Evolutionary conservation across 2,888 invertebrate genomes (phyloP).

Genomic region (Orgyia antiqua): DNA sequence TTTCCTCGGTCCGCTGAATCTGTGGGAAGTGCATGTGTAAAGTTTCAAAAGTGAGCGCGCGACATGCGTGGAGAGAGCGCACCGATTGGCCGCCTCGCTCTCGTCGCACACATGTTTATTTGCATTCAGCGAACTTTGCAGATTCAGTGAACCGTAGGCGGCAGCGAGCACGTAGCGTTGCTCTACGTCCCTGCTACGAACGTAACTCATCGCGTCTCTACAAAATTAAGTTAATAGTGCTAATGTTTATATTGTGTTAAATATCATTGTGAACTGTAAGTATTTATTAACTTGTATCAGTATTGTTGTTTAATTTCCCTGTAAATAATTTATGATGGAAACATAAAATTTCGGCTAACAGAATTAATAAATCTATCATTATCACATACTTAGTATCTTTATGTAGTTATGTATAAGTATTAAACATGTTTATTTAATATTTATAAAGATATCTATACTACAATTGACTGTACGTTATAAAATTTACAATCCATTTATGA

Average conservation of each 20-base stretch:
- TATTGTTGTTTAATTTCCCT: no score
- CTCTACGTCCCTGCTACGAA: constrained; percentile 57
- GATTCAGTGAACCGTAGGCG: constrained; percentile 74
- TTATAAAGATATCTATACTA: no score
- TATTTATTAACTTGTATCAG: no score
- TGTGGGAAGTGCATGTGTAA: constrained; percentile 50
- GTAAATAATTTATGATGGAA: no score
- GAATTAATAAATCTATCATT: no score
- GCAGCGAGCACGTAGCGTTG: constrained; percentile 55
- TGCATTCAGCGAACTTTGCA: constrained; percentile 69
- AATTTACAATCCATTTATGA: no score
- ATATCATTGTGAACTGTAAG: constrained; percentile 11
- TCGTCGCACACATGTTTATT: constrained; percentile 70
- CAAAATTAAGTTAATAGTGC: constrained; percentile 19
- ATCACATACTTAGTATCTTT: no score
- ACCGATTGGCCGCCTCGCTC: constrained; percentile 57
- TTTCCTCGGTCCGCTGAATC: constrained; percentile 36
- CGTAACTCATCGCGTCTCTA: constrained; percentile 38
- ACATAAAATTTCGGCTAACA: no score
- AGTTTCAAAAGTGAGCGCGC: constrained; percentile 68
- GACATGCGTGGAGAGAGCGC: constrained; percentile 64
- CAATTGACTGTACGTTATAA: no score
- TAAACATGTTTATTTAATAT: no score
- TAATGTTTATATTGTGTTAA: constrained; percentile 7
- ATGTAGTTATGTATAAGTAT: no score